A percentile compares a stretch with the other conserved stretches of the same genome.
These are phyloP conservation scores for Vespertilio murinus DNA, from an alignment of 2,797 vertebrate species.

Conservation along the genomic window DNA sequence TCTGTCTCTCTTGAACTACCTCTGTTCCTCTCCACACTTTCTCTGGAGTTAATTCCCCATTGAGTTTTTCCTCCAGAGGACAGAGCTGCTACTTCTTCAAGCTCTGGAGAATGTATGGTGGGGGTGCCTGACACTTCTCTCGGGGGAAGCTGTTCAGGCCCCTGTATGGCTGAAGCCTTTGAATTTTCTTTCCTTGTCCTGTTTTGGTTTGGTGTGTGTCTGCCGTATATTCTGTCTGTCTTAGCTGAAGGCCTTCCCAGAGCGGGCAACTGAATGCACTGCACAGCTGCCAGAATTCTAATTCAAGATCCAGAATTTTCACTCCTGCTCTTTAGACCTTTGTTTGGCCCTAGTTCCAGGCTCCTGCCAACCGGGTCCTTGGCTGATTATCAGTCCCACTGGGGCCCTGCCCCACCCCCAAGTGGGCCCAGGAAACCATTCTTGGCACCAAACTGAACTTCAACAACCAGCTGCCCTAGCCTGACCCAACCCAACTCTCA, in stretches of 20 bases:
- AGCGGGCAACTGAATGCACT: conserved; percentile 46
- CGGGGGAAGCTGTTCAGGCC: background rate
- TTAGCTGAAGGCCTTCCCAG: conserved; percentile 55
- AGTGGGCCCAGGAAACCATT: conserved; percentile 40
- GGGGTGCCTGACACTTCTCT: background rate
- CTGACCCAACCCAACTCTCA: conserved; percentile 26
- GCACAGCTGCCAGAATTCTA: conserved; percentile 65
- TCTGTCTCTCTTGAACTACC: background rate
- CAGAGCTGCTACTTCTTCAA: background rate
- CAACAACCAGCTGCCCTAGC: background rate
- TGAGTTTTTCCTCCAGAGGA: background rate
- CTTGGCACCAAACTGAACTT: conserved; percentile 50
- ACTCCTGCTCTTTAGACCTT: conserved; percentile 59
- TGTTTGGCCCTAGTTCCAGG: conserved; percentile 46
- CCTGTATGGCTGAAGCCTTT: background rate
- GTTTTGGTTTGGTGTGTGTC: background rate
- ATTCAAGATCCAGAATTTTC: conserved; percentile 64
- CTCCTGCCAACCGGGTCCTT: background rate
- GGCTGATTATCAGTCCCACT: conserved; percentile 53
- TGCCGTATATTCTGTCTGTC: conserved; percentile 54
- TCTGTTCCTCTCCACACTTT: background rate
- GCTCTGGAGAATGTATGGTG: background rate
- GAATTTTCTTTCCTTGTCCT: conserved; percentile 25
- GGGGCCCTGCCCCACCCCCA: background rate
- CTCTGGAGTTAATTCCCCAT: background rate